Evolutionary conservation across 2,888 invertebrate genomes (phyloP).

Genomic region (Exephanes ischioxanthus): DNA sequence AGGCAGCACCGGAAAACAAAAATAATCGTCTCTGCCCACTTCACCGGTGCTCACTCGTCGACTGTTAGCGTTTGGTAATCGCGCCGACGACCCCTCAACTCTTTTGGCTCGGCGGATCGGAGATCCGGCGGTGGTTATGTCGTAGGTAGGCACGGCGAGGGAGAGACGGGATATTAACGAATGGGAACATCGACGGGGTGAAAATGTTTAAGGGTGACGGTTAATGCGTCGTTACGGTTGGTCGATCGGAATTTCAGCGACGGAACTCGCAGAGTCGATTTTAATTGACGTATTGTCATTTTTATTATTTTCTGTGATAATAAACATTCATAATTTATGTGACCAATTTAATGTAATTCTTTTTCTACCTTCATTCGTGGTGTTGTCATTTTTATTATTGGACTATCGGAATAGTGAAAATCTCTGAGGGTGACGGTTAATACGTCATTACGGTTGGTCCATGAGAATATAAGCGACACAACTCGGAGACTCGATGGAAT

Average conservation of each 20-base stretch:
- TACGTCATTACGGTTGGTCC: too few species aligned
- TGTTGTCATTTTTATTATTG: not conserved
- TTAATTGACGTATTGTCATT: not conserved
- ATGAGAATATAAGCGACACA: too few species aligned
- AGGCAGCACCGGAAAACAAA: conserved; percentile 65
- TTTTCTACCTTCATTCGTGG: too few species aligned
- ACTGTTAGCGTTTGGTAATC: conserved; percentile 65
- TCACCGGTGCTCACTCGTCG: conserved; percentile 53
- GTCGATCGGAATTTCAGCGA: not conserved
- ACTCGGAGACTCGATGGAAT: too few species aligned
- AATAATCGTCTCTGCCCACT: conserved; percentile 69
- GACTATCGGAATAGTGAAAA: not conserved
- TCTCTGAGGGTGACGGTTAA: not conserved
- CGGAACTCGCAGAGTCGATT: not conserved
- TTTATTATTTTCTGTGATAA: not conserved
- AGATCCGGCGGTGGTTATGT: conserved; percentile 39
- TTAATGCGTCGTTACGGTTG: not conserved
- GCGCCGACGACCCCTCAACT: conserved; percentile 65
- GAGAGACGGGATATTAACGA: not conserved
- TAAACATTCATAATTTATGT: not conserved
- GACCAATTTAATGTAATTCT: too few species aligned
- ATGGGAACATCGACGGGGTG: not conserved
- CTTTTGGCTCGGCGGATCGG: conserved; percentile 53
- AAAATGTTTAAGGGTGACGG: not conserved
- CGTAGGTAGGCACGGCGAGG: not conserved